phyloP scores from a whole-genome alignment of 2,888 invertebrate species.

The Drosophila glabriapex region DNA sequence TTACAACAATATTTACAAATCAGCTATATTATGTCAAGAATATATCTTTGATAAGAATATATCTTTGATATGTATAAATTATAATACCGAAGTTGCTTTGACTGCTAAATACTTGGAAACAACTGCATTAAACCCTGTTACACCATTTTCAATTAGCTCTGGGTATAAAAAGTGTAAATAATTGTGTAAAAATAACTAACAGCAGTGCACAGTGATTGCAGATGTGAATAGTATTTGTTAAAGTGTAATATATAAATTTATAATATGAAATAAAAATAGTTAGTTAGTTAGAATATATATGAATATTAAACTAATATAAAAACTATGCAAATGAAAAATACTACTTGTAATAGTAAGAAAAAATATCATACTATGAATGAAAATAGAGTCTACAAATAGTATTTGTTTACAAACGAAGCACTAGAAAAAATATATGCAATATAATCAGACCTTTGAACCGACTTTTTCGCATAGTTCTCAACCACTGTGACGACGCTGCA shows the following conservation, averaged over 20 bases:
- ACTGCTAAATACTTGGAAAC: background rate
- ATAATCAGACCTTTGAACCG: background rate
- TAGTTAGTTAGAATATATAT: background rate
- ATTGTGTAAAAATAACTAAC: background rate
- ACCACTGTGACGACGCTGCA: conserved; percentile 31
- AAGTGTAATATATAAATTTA: background rate
- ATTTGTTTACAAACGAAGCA: background rate
- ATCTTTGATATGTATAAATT: background rate
- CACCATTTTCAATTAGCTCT: background rate
- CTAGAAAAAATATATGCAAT: background rate
- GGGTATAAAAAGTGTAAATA: conserved; percentile 1
- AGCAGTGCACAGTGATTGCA: conserved; percentile 24
- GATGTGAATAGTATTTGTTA: too few relatives aligned
- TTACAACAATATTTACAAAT: background rate
- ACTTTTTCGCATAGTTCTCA: background rate
- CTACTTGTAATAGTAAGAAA: background rate
- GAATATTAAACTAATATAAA: background rate
- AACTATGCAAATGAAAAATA: background rate
- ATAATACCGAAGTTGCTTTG: fast-evolving
- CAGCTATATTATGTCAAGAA: background rate
- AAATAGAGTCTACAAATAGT: background rate
- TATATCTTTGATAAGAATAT: background rate
- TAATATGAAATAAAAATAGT: background rate
- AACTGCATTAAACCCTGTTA: background rate
- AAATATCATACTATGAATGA: background rate